These are phyloP conservation scores for Diadophis punctatus DNA, from an alignment of 2,113 vertebrate genomes.

Conservation along the genomic window DNA sequence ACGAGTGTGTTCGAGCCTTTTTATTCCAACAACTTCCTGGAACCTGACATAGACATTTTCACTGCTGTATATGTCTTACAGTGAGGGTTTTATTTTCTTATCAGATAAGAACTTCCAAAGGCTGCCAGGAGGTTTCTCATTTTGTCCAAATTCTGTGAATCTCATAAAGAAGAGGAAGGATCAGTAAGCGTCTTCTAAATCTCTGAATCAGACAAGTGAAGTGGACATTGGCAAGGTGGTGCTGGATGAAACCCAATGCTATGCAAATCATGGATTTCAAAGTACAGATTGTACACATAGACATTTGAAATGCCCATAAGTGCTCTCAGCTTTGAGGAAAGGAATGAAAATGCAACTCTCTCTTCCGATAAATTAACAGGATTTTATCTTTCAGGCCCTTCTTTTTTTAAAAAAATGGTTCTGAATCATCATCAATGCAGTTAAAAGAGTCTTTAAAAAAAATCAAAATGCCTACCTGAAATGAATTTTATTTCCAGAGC, in stretches of 20 bases:
- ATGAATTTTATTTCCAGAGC: slow-evolving; percentile 43
- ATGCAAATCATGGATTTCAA: not conserved
- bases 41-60: too few species aligned
- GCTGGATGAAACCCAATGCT: not conserved
- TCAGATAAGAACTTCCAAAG: not conserved
- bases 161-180: not conserved
- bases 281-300: slow-evolving; percentile 11
- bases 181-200: not conserved
- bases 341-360: slow-evolving; percentile 39
- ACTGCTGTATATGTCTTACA: not conserved
- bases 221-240: not conserved
- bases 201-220: not conserved
- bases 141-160: not conserved
- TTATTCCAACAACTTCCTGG: too few species aligned
- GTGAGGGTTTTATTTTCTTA: not conserved
- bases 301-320: slow-evolving; percentile 14
- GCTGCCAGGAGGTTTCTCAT: not conserved
- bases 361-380: slow-evolving; percentile 49
- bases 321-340: slow-evolving; percentile 30
- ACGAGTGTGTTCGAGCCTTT: too few species aligned
- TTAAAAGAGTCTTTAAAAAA: not conserved
- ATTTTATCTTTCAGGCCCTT: slow-evolving; percentile 62
- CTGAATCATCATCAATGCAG: not conserved
- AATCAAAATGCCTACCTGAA: slow-evolving; percentile 23
- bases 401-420: slow-evolving; percentile 27